These are phyloP conservation scores for Psammodynastes pulverulentus DNA, from an alignment of 2,113 vertebrate species.

Conservation along the genomic window DNA sequence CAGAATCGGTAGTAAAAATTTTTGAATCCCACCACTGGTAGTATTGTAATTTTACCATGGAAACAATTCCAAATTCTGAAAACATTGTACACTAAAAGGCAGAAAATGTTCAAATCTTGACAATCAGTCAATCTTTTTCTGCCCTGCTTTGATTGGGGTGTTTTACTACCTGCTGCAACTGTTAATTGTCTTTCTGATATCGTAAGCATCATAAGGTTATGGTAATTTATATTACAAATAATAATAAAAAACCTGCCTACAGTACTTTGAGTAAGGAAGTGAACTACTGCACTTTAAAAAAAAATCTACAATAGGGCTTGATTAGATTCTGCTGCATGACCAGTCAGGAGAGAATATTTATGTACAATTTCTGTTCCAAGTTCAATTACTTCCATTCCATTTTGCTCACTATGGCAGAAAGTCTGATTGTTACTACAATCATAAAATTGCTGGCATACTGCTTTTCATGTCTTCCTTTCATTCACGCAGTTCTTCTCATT, in stretches of 20 bases:
- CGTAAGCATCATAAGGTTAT: background rate
- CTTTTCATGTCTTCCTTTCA: background rate
- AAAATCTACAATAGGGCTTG: background rate
- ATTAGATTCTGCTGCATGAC: background rate
- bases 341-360: background rate
- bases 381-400: background rate
- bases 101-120: background rate
- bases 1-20: no score
- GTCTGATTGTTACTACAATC: background rate
- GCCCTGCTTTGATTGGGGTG: background rate
- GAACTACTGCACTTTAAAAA: background rate
- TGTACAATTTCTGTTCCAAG: background rate
- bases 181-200: background rate
- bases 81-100: background rate
- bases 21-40: no score
- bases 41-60: background rate
- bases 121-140: background rate
- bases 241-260: background rate
- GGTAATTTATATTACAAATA: background rate
- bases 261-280: background rate
- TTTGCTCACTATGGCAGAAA: background rate
- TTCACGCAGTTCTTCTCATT: background rate
- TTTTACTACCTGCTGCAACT: background rate
- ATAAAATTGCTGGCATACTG: background rate
- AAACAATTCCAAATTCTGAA: background rate